Conservation (phyloP, 1,140 invertebrate genomes). For the Manduca sexta region DNA sequence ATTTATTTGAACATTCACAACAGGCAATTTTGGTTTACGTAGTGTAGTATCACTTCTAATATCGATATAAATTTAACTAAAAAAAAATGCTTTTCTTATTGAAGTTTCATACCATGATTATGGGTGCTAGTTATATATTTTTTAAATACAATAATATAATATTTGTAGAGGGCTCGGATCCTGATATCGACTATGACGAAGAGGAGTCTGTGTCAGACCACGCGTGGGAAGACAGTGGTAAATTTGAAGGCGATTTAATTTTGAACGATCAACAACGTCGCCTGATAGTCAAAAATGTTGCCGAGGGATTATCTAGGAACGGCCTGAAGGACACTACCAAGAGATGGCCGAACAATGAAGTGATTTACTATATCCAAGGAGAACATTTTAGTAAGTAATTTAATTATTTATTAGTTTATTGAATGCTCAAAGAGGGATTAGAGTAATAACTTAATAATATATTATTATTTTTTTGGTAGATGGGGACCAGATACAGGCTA, state of each 20-base stretch:
- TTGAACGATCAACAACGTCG: constrained; percentile 59
- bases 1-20: no score
- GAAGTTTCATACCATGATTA: no score
- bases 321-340: constrained; percentile 75
- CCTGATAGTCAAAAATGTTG: constrained; percentile 59
- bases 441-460: not conserved
- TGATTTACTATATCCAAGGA: constrained; percentile 77
- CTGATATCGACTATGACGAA: constrained; percentile 51
- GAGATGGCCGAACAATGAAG: constrained; percentile 77
- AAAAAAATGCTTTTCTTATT: no score
- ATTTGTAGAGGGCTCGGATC: constrained; percentile 36
- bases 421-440: not conserved
- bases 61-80: no score
- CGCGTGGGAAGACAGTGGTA: constrained; percentile 70
- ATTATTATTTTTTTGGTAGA: constrained; percentile 35
- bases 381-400: constrained; percentile 77
- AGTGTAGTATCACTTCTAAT: no score
- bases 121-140: no score
- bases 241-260: constrained; percentile 71
- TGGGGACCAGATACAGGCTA: constrained; percentile 55
- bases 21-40: no score
- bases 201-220: constrained; percentile 48
- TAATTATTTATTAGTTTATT: not conserved
- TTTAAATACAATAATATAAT: not conserved
- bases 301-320: constrained; percentile 71